These are phyloP conservation scores for Nasua narica DNA, from an alignment of 2,797 vertebrate species.

Conservation along the genomic window DNA sequence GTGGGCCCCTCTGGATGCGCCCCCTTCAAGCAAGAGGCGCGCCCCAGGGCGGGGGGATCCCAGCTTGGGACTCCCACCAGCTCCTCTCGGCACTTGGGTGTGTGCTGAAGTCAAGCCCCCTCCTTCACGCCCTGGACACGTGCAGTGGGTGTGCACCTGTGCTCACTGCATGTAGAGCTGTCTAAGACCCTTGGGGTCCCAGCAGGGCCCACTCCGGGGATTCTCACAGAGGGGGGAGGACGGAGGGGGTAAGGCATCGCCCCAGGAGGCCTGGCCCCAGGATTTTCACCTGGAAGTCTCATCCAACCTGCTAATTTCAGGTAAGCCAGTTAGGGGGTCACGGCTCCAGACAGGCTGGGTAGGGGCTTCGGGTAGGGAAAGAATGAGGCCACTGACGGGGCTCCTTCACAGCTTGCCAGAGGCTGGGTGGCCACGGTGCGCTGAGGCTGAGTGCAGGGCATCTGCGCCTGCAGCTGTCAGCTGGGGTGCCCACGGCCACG, in stretches of 20 bases:
- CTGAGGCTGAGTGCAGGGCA: no score
- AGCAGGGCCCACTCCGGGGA: neutral
- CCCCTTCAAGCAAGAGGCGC: neutral
- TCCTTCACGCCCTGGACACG: neutral
- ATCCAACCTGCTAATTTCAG: neutral
- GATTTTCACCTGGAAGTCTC: neutral
- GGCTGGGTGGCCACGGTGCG: neutral
- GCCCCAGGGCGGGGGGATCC: neutral
- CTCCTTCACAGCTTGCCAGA: neutral
- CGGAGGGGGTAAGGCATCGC: rapidly evolving
- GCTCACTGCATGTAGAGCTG: neutral
- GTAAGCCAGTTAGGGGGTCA: neutral
- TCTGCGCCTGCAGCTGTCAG: neutral
- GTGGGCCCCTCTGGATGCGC: neutral
- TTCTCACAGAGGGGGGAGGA: neutral
- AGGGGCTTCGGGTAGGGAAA: neutral
- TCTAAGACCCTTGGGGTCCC: neutral
- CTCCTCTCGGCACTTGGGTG: neutral
- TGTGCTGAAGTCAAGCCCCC: neutral
- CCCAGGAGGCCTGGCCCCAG: rapidly evolving
- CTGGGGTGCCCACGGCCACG: neutral
- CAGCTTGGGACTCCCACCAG: neutral
- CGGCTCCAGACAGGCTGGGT: neutral
- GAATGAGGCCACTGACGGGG: neutral
- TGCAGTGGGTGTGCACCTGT: neutral